Evolutionary conservation across 2,888 invertebrate genomes (phyloP).

Genomic region (Phania funesta): DNA sequence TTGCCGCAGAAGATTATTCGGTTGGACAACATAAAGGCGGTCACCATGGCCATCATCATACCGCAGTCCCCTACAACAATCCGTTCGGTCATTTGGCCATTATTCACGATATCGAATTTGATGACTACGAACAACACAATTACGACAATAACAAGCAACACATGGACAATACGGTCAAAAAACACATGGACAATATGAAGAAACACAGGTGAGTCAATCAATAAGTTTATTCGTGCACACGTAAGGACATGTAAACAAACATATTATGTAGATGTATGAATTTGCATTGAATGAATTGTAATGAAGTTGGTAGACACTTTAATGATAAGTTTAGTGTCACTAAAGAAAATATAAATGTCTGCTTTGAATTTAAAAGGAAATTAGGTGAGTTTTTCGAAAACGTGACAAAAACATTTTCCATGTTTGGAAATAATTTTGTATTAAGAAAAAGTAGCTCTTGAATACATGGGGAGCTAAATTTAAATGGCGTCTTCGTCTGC

Average conservation of each 20-base stretch:
- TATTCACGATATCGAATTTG: slow-evolving; percentile 77
- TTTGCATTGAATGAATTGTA: background rate
- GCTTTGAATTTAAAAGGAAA: no score
- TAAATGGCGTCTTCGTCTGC: no score
- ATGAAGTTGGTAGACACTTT: background rate
- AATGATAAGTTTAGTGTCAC: background rate
- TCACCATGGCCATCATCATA: slow-evolving; percentile 72
- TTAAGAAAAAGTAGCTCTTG: no score
- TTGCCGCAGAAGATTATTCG: slow-evolving; percentile 41
- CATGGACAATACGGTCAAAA: slow-evolving; percentile 72
- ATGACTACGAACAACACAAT: slow-evolving; percentile 77
- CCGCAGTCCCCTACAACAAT: slow-evolving; percentile 76
- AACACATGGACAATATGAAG: slow-evolving; percentile 76
- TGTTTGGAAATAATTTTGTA: no score
- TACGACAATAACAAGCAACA: slow-evolving; percentile 78
- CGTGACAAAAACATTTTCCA: no score
- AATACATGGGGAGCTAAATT: no score
- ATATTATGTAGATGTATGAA: no score
- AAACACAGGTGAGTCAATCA: slow-evolving; percentile 78
- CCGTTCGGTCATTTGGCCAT: slow-evolving; percentile 78
- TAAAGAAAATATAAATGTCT: background rate
- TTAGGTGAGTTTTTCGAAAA: no score
- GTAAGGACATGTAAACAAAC: background rate
- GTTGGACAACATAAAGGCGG: slow-evolving; percentile 42
- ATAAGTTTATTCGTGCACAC: background rate